These are phyloP conservation scores for Micromys minutus DNA, from an alignment of 2,113 vertebrate species.

Conservation along the genomic window DNA sequence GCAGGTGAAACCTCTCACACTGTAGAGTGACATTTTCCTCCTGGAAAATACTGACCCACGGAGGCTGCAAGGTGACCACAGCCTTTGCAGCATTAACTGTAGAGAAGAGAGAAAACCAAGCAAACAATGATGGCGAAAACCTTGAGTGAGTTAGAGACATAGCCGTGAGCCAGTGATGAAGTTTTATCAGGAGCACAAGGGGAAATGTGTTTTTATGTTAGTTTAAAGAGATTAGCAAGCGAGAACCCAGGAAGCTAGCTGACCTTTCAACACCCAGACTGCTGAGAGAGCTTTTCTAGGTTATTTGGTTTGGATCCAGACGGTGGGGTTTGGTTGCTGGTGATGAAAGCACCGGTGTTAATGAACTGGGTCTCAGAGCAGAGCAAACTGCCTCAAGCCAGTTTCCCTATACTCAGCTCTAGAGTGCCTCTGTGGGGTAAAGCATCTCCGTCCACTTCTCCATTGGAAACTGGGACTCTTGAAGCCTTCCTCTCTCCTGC, in stretches of 20 bases:
- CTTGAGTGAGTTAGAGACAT: background rate
- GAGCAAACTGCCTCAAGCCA: background rate
- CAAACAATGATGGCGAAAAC: background rate
- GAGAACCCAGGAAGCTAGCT: background rate
- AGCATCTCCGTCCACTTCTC: background rate
- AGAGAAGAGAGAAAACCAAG: background rate
- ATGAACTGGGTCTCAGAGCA: background rate
- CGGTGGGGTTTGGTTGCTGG: background rate
- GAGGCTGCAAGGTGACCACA: constrained; percentile 67
- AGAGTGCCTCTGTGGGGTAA: background rate
- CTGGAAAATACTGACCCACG: constrained; percentile 58
- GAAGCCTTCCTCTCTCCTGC: background rate
- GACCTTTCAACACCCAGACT: background rate
- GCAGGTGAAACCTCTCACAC: background rate
- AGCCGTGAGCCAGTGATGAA: background rate
- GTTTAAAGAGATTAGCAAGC: background rate
- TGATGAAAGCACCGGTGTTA: background rate
- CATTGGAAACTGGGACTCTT: background rate
- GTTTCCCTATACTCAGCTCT: background rate
- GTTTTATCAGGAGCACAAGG: background rate
- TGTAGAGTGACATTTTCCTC: constrained; percentile 18
- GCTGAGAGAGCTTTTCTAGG: background rate
- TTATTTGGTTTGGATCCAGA: background rate
- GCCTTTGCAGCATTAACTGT: constrained; percentile 34
- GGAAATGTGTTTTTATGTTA: background rate